Evolutionary conservation across 2,113 vertebrate genomes (phyloP), one percentile per base, ranked within the genome.

Genomic region (Microcebus lehilahytsara): DNA sequence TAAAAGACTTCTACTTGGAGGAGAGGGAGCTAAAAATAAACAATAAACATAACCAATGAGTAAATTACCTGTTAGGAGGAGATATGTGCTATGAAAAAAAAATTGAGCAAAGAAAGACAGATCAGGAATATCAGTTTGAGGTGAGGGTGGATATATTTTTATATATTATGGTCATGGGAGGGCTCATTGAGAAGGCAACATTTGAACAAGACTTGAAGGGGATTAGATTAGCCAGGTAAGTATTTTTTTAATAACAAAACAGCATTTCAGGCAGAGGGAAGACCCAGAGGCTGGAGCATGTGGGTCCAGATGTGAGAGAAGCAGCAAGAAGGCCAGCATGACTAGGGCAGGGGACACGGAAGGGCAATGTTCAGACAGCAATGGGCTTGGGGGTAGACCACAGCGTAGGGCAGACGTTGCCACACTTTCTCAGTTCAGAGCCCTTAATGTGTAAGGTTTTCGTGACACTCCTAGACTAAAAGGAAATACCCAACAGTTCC

Each of bases 401-500:
- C 14, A 16, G 27, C 1, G 0, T 3, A 34, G 88, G n/a, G n/a
- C 16, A 2, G 9, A 58, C 23, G 77, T 3, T 30, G 8, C 46
- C 67, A 62, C 13, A 40, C 22, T 22, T 53, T 23, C 16, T 79
- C 30, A 6, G 32, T 20, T 67, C 17, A 34, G 27, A 79, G 30
- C n/a, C 30, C 25, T 86, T 19, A 3, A 69, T 37, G 22, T n/a
- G n/a, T 19, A 62, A 30, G n/a, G 30, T 67, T 49, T 56, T 79
- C 1, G 16, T 4, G 11, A 75, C 5, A 66, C 27, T 56, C 53
- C 7, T 10, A 56, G 49, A 30, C 37, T 37, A n/a, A 56, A 56
- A 79, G 11, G 69, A 94, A 66, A 75, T n/a, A 56, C 0, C 3
- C 32, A 27, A 64, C 3, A 30, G 13, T 53, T 88, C 23, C 34